Evolutionary conservation across 2,113 vertebrate genomes (phyloP).

Genomic region (Athene cunicularia): DNA sequence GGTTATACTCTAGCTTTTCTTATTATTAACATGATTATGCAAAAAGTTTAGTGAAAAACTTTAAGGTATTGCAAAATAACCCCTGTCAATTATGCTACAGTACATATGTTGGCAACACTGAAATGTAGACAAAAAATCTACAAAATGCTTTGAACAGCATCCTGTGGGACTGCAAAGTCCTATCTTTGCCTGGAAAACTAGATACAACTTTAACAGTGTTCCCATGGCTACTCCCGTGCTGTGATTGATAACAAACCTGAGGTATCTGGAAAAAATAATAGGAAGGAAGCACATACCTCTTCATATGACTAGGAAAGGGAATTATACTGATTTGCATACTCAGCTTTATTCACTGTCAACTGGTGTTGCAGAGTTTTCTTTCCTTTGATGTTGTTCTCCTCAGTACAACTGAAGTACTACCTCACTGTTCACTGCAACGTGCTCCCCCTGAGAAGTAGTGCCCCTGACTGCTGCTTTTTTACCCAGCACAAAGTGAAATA

Average conservation of each 20-base stretch:
- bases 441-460: neutral
- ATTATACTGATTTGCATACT: neutral
- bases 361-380: neutral
- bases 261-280: neutral
- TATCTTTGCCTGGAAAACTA: neutral
- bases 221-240: neutral
- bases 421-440: neutral
- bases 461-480: neutral
- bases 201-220: constrained; percentile 28
- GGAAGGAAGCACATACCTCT: neutral
- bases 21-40: neutral
- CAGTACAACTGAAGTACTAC: neutral
- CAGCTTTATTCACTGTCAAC: neutral
- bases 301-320: neutral
- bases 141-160: neutral
- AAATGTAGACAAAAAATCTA: neutral
- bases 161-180: neutral
- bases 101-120: neutral
- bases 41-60: neutral
- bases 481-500: neutral
- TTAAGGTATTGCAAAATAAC: neutral
- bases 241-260: constrained; percentile 34
- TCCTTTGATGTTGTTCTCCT: neutral
- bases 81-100: neutral
- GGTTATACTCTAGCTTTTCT: neutral